These are phyloP conservation scores for Salmo trutta DNA, from an alignment of 2,797 vertebrate species.

Conservation along the genomic window DNA sequence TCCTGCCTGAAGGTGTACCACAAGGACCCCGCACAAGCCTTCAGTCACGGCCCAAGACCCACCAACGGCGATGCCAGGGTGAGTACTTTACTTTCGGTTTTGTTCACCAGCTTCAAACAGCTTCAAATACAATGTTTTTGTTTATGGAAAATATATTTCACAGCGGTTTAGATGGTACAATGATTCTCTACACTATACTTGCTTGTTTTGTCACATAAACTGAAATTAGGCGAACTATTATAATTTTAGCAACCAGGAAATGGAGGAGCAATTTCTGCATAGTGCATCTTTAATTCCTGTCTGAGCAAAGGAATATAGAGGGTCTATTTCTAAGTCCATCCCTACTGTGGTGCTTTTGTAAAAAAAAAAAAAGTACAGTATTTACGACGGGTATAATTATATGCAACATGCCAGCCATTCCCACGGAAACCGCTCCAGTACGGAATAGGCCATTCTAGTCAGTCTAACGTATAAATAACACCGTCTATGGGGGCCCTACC, in stretches of 20 bases:
- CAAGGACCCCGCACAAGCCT: conserved; percentile 93
- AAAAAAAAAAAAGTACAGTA: not conserved
- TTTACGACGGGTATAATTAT: not conserved
- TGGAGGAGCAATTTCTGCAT: too few species aligned
- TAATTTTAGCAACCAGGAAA: too few species aligned
- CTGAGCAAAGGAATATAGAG: not conserved
- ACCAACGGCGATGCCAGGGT: conserved; percentile 91
- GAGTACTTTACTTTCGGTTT: conserved; percentile 63
- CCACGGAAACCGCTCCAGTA: not conserved
- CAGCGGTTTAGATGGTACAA: too few species aligned
- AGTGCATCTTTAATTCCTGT: not conserved
- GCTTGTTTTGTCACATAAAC: too few species aligned
- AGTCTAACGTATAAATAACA: conserved; percentile 1
- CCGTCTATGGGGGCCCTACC: conserved; percentile 11
- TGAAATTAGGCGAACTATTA: too few species aligned
- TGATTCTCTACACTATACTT: too few species aligned
- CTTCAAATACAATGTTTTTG: too few species aligned
- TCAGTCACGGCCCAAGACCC: conserved; percentile 86
- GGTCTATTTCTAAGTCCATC: not conserved
- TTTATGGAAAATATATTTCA: too few species aligned
- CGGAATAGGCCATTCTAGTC: not conserved
- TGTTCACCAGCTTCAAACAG: too few species aligned
- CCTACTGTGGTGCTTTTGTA: not conserved
- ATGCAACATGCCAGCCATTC: not conserved
- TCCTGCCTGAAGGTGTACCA: conserved; percentile 97